A percentile compares a stretch with the other conserved stretches of the same genome.
Conservation (phyloP, 2,113 vertebrate genomes). For the Chascanopsetta lugubris region DNA sequence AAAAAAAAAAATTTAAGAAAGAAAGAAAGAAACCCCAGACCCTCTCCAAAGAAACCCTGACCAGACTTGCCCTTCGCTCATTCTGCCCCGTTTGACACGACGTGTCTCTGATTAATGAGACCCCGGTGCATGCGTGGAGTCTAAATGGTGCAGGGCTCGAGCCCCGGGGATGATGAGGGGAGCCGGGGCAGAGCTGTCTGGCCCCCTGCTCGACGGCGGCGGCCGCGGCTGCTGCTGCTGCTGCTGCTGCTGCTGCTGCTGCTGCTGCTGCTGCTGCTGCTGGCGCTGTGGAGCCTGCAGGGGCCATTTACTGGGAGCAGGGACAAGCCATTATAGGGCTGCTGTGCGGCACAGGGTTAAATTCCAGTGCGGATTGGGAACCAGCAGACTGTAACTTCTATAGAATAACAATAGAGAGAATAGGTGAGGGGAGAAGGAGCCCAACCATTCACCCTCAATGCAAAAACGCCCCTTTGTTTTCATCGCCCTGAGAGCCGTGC, state of each 20-base stretch:
- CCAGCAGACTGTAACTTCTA: slow-evolving; percentile 73
- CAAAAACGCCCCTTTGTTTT: no score
- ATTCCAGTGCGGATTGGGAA: slow-evolving; percentile 76
- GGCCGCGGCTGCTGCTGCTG: no score
- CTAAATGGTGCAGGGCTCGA: slow-evolving; percentile 33
- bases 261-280: not conserved
- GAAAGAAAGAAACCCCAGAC: no score
- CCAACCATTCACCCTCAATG: slow-evolving; percentile 5
- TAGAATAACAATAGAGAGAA: slow-evolving; percentile 65
- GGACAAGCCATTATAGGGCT: slow-evolving; percentile 61
- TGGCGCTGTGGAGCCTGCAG: slow-evolving; percentile 52
- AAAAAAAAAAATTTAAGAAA: not conserved
- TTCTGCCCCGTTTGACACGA: slow-evolving; percentile 43
- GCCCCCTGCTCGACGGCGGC: slow-evolving; percentile 28
- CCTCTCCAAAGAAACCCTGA: slow-evolving; percentile 16
- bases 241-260: not conserved
- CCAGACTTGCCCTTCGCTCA: slow-evolving; percentile 39
- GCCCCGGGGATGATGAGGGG: slow-evolving; percentile 54
- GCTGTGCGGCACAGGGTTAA: slow-evolving; percentile 66
- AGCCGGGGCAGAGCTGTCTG: slow-evolving; percentile 49
- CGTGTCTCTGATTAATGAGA: slow-evolving; percentile 61
- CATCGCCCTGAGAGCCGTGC: no score
- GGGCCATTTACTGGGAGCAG: slow-evolving; percentile 54
- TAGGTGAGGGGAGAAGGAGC: slow-evolving; percentile 26
- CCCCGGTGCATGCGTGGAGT: slow-evolving; percentile 9